Evolutionary conservation across 2,888 invertebrate genomes (phyloP).

Genomic region (Neoitamus cyanurus): DNA sequence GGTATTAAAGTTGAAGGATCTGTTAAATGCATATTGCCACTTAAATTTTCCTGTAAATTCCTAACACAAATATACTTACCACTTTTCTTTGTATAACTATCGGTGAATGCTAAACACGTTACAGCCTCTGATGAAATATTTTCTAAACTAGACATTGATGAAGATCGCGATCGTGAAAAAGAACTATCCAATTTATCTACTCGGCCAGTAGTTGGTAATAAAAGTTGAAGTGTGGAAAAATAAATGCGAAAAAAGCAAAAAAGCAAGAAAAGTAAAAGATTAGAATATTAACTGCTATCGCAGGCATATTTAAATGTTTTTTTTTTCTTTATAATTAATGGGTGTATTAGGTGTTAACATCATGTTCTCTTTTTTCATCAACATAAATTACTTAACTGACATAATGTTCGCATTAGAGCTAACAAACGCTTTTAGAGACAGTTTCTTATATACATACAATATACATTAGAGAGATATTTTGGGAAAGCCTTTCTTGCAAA

Average conservation of each 20-base stretch:
- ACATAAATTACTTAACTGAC: constrained; percentile 23
- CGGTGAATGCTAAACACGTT: constrained; percentile 95
- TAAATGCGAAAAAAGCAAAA: constrained; percentile 36
- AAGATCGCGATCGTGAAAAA: constrained; percentile 95
- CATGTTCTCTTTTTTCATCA: constrained; percentile 9
- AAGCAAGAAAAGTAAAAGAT: constrained; percentile 42
- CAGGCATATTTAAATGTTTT: neutral
- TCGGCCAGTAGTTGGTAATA: constrained; percentile 70
- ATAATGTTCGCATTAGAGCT: neutral
- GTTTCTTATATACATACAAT: neutral
- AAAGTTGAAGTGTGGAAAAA: constrained; percentile 33
- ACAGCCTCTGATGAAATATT: constrained; percentile 96
- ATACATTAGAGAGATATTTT: neutral
- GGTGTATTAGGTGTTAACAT: constrained; percentile 37
- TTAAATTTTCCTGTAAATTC: constrained; percentile 23
- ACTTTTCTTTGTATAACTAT: constrained; percentile 93
- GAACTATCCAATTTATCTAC: constrained; percentile 97
- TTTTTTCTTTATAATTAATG: neutral
- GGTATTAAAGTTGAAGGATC: constrained; percentile 86
- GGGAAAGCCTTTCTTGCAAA: constrained; percentile 15
- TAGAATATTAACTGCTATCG: constrained; percentile 33
- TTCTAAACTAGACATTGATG: constrained; percentile 97
- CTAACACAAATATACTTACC: constrained; percentile 71
- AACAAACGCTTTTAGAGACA: constrained; percentile 3
- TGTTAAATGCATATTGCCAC: constrained; percentile 63